Evolutionary conservation across 2,888 invertebrate genomes (phyloP), one percentile per base, ranked within the genome.

Genomic region (Incurvaria masculella): DNA sequence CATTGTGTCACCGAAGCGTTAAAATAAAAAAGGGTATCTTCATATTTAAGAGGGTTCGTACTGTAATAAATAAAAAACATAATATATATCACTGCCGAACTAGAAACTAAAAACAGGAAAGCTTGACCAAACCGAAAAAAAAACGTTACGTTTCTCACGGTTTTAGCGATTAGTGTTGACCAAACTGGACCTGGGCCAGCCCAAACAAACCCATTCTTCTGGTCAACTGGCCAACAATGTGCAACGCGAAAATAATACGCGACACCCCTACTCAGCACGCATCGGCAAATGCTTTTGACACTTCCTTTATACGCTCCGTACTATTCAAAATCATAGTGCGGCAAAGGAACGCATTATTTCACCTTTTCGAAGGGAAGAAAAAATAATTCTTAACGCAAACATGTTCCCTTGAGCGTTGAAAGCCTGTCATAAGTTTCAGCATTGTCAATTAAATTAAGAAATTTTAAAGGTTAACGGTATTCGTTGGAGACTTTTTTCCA

Each of bases 191-290:
- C 64, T 62, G 64, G 64, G 57, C 69, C 66, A 69, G 68, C 62
- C 61, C 68, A 67, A 69, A 71, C 69, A 70, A 61, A 63, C 61
- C 61, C 55, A 56, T 57, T 55, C 65, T 66, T 65, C 71, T 68
- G 76, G 76, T 76, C 76, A 76, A 74, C 71, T 68, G 72, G 57
- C 53, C 64, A 62, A 69, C 69, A 73, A 73, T 68, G 66, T 63
- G 69, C 69, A 60, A 57, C 61, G 61, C 63, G 64, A 65, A 63
- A 68, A 70, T 65, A 33, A 33, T 33, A 11, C 4, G 33, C 62
- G 66, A 69, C 72, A 72, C 74, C 75, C 75, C 75, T 69, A 66
- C 64, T 68, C 62, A 67, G 63, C 63, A 56, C 54, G 57, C 57
- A 59, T 59, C 60, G 59, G 55, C 60, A 60, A 33, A 68, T 67